phyloP scores from a whole-genome alignment of 2,888 invertebrate genomes.

The Conistra vaccinii region DNA sequence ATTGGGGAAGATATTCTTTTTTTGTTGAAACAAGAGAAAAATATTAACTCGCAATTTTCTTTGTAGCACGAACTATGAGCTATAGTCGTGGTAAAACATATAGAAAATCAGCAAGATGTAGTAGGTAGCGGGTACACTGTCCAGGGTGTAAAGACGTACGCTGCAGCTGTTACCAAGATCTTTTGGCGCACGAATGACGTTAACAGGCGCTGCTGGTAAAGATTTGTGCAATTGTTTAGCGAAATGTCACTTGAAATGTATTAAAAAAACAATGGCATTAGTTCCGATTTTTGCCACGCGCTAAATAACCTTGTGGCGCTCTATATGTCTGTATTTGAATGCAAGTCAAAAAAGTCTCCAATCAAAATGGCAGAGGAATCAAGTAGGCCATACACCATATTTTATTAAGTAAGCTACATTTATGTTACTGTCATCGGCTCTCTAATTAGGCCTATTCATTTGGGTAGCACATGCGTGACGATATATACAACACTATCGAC shows the following conservation, averaged over 20 bases:
- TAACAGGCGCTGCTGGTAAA: not conserved
- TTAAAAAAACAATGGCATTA: not conserved
- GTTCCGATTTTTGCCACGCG: not conserved
- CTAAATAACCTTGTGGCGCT: too few relatives aligned
- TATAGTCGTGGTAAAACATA: not conserved
- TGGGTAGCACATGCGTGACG: constrained; percentile 28
- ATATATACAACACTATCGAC: constrained; percentile 13
- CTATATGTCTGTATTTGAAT: not conserved
- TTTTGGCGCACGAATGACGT: too few relatives aligned
- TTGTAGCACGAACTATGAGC: not conserved
- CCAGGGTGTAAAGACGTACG: not conserved
- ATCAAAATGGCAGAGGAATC: not conserved
- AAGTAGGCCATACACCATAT: not conserved
- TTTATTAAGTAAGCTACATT: not conserved
- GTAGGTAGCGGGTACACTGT: too few relatives aligned
- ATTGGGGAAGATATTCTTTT: not conserved
- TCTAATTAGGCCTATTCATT: constrained; percentile 30
- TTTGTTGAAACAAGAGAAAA: not conserved
- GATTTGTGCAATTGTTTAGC: not conserved
- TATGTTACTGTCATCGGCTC: constrained; percentile 5
- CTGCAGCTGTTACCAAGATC: not conserved
- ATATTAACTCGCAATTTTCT: not conserved
- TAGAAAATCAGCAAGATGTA: not conserved
- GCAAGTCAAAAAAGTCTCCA: not conserved
- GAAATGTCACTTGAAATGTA: not conserved